phyloP scores from a whole-genome alignment of 2,888 invertebrate genomes.

The Pollenia griseotomentosa region DNA sequence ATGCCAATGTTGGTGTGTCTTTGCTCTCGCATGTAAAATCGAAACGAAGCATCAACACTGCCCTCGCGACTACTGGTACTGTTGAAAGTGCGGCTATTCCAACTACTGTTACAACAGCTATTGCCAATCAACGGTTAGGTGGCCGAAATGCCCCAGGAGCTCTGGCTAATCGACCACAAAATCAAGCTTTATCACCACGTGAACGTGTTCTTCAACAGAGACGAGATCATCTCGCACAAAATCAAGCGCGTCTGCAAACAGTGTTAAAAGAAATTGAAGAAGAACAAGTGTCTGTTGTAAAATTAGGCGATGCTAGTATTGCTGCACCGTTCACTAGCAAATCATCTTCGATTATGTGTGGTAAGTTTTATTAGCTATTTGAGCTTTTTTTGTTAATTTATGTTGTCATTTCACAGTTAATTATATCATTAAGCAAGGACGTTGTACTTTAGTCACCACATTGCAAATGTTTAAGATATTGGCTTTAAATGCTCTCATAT shows the following conservation, averaged over 20 bases:
- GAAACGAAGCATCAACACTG: slow-evolving; percentile 72
- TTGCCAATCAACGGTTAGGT: slow-evolving; percentile 62
- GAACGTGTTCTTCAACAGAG: slow-evolving; percentile 81
- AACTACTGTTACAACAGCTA: slow-evolving; percentile 48
- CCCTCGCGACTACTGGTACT: slow-evolving; percentile 51
- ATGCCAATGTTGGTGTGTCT: slow-evolving; percentile 98
- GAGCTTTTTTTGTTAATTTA: not conserved
- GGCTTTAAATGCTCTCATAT: slow-evolving; percentile 97
- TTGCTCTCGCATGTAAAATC: slow-evolving; percentile 92
- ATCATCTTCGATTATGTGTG: slow-evolving; percentile 96
- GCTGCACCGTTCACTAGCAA: slow-evolving; percentile 99
- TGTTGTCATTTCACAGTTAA: slow-evolving; percentile 89
- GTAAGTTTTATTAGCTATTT: slow-evolving; percentile 86
- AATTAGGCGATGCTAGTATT: slow-evolving; percentile 99
- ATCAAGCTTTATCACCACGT: slow-evolving; percentile 79
- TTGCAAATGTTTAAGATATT: slow-evolving; percentile 99
- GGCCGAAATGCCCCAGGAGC: slow-evolving; percentile 68
- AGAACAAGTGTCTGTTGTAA: slow-evolving; percentile 94
- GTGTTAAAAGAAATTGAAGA: slow-evolving; percentile 94
- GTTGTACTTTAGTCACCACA: slow-evolving; percentile 99
- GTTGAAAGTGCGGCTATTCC: slow-evolving; percentile 59
- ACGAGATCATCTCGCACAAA: slow-evolving; percentile 80
- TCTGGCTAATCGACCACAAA: slow-evolving; percentile 72
- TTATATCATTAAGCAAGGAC: slow-evolving; percentile 99
- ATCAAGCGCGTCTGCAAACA: slow-evolving; percentile 81